Base-by-base conservation (phyloP, 2,888 invertebrate genomes). In the Drosophila leonis region DNA sequence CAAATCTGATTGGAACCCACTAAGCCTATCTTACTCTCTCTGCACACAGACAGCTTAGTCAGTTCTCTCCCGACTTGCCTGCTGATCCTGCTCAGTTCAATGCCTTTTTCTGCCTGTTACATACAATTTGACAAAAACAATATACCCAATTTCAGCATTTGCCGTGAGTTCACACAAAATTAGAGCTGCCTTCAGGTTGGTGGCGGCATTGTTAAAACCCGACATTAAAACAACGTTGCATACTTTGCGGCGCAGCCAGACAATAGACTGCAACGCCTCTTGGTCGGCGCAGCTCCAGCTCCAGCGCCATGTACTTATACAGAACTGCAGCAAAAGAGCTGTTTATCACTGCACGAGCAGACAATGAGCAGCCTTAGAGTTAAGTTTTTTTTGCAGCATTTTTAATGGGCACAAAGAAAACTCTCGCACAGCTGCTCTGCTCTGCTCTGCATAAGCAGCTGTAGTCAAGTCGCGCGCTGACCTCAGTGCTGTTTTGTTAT, bases 201-300 rank as follows among this genome's bases (percentile, higher is more conserved):
- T 13, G 49, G 15, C 33, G 31, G 51, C 59, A 44, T 42, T 60
- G 69, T 70, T 57, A 59, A 65, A 70, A 76, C 65, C 65, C 74
- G 72, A 69, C 83, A 82, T 80, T 80, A 70, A 78, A 89, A 82
- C 72, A 80, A 72, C 85, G 73, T 75, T 73, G 88, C 90, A 82
- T 89, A 82, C 80, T 88, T 88, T 88, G 85, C 66, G 85, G 90
- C 80, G 37, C 27, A 63, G 71, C 55, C 67, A 69, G 69, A 84
- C 89, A 87, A 82, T 70, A 52, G 71, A 65, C 42, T 55, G 29
- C 54, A 6, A 15, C 7, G 29, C 20, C 52, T 33, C n/a, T 18
- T 27, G 27, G 7, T 12, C 49, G 41, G 15, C 6, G 15, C n/a
- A n/a, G n/a, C 24, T 24, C 24, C 4, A 24, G 24, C 24, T 24